Conservation (phyloP, 1,140 invertebrate genomes). For the Drosophila pruinosa region DNA sequence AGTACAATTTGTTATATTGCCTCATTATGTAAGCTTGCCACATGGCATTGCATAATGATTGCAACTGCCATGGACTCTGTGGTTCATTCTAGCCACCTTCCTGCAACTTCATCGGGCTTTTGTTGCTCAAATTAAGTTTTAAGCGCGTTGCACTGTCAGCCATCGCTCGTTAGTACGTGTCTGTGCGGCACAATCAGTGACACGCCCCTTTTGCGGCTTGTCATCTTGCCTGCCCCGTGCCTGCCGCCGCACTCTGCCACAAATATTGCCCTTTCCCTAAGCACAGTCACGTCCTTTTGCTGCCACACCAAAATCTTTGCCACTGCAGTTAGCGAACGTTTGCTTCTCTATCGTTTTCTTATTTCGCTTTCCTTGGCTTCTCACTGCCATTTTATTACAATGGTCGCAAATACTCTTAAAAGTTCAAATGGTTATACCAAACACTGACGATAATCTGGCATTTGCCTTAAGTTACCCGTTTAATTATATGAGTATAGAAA, state of each 20-base stretch:
- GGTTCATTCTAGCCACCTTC: neutral
- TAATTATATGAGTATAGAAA: neutral
- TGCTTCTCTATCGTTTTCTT: constrained; percentile 18
- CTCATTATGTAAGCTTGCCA: constrained; percentile 56
- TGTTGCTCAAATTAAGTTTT: constrained; percentile 72
- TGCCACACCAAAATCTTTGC: constrained; percentile 53
- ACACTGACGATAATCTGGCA: neutral
- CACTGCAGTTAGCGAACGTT: constrained; percentile 28
- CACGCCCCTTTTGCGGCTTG: neutral
- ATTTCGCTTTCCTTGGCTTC: neutral
- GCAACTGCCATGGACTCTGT: constrained; percentile 4
- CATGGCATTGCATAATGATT: constrained; percentile 64
- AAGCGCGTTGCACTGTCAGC: constrained; percentile 63
- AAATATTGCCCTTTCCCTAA: constrained; percentile 4
- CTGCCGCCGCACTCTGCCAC: neutral
- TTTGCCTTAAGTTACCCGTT: neutral
- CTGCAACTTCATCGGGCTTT: constrained; percentile 6
- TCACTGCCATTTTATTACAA: constrained; percentile 9
- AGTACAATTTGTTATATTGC: constrained; percentile 36
- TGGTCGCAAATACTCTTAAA: constrained; percentile 10
- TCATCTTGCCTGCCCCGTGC: neutral
- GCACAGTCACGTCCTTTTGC: constrained; percentile 58
- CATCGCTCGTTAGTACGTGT: constrained; percentile 70
- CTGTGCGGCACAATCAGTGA: constrained; percentile 43
- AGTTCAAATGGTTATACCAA: constrained; percentile 1